A percentile compares a stretch with the other conserved stretches of the same genome.
Conservation (phyloP, 2,113 vertebrate species). For the Numida meleagris region DNA sequence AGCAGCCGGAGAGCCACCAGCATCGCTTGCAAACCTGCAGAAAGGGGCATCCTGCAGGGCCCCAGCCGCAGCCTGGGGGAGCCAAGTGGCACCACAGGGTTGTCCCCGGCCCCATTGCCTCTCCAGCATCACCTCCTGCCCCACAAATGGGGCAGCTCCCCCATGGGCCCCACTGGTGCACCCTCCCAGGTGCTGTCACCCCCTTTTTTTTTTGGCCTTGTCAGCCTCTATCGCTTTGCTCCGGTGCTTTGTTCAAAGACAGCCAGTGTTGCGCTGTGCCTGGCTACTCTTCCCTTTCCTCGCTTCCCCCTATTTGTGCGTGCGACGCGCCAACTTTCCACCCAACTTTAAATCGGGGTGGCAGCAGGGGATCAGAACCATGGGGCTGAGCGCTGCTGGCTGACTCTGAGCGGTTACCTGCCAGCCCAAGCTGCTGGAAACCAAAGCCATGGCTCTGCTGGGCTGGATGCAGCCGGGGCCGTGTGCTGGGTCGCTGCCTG, state of each 20-base stretch:
- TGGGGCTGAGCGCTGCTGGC: neutral
- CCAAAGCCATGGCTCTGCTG: neutral
- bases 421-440: neutral
- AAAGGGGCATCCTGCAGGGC: neutral
- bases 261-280: neutral
- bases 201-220: fast-evolving
- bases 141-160: fast-evolving
- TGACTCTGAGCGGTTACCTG: neutral
- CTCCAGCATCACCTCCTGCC: neutral
- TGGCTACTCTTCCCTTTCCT: neutral
- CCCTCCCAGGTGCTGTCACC: neutral
- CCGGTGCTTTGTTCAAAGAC: neutral
- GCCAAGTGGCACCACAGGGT: fast-evolving
- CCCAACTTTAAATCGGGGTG: neutral
- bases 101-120: fast-evolving
- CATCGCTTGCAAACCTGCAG: neutral
- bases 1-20: neutral
- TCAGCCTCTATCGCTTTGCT: fast-evolving
- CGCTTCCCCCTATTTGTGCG: too few species aligned
- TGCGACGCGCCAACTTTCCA: neutral
- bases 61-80: fast-evolving
- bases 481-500: neutral
- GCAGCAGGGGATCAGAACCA: fast-evolving
- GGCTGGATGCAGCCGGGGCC: neutral
- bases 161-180: fast-evolving